Conservation (phyloP, 2,888 invertebrate genomes). For the Notocelia uddmanniana region DNA sequence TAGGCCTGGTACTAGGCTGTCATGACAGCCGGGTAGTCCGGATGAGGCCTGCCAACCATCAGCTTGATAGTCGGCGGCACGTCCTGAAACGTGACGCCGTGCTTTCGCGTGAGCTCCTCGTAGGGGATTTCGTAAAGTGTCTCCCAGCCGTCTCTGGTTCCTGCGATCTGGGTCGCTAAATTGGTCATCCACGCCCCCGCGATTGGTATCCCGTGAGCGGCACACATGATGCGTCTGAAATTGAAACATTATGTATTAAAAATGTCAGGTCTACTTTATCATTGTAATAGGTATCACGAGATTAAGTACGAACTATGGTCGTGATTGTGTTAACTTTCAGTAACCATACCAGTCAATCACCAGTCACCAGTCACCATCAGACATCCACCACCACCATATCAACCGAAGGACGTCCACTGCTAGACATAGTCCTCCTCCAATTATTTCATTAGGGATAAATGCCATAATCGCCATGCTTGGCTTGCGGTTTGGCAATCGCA, state of each 20-base stretch:
- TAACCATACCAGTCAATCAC: too few relatives aligned
- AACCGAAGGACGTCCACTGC: too few relatives aligned
- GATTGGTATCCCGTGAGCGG: conserved; percentile 55
- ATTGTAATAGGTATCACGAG: too few relatives aligned
- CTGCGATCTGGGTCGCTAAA: conserved; percentile 55
- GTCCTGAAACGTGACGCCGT: conserved; percentile 52
- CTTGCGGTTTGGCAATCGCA: too few relatives aligned
- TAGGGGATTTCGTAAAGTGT: conserved; percentile 50
- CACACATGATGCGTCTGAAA: conserved; percentile 57
- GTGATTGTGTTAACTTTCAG: too few relatives aligned
- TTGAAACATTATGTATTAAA: background rate
- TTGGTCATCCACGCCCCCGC: conserved; percentile 57
- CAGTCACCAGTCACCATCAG: too few relatives aligned
- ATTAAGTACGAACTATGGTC: too few relatives aligned
- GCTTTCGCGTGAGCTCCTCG: conserved; percentile 52
- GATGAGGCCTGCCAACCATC: conserved; percentile 53
- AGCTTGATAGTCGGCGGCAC: conserved; percentile 54
- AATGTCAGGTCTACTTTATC: too few relatives aligned
- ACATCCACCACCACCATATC: too few relatives aligned
- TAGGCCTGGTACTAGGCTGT: background rate
- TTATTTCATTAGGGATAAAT: too few relatives aligned
- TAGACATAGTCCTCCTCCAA: too few relatives aligned
- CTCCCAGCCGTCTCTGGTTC: conserved; percentile 56
- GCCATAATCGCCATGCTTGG: too few relatives aligned
- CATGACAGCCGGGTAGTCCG: background rate